Evolutionary conservation across 2,113 vertebrate species (phyloP).

Genomic region (Malurus melanocephalus): DNA sequence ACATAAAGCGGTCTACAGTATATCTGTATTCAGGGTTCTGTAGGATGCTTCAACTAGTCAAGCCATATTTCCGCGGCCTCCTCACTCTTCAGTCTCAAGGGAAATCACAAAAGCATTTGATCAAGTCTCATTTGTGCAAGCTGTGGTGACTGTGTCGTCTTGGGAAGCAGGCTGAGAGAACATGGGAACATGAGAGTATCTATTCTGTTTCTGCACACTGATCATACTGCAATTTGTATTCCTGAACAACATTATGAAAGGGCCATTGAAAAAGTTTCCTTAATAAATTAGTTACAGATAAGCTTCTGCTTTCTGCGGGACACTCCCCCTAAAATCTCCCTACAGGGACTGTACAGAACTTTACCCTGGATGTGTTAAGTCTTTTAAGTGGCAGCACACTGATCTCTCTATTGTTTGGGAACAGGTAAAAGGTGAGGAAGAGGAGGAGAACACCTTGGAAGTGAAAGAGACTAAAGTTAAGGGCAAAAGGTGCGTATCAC

Average conservation of each 20-base stretch:
- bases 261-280: background rate
- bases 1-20: rapidly evolving
- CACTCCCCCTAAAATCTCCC: background rate
- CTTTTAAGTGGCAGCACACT: background rate
- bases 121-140: rapidly evolving
- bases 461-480: constrained; percentile 83
- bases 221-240: background rate
- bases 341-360: too few species aligned
- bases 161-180: background rate
- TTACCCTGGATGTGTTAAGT: rapidly evolving
- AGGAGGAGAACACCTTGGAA: constrained; percentile 86
- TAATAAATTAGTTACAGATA: background rate
- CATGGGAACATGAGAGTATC: background rate
- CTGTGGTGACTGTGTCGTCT: rapidly evolving
- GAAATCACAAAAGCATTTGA: background rate
- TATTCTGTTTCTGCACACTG: background rate
- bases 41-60: background rate
- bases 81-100: rapidly evolving
- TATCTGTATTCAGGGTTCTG: background rate
- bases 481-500: constrained; percentile 81
- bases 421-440: constrained; percentile 91
- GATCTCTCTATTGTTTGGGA: background rate
- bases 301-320: background rate
- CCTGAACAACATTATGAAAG: background rate
- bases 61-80: background rate